A percentile compares a stretch with the other conserved stretches of the same genome.
These are phyloP conservation scores for Microctonus aethiopoides DNA, from an alignment of 2,888 invertebrate species.

Conservation along the genomic window DNA sequence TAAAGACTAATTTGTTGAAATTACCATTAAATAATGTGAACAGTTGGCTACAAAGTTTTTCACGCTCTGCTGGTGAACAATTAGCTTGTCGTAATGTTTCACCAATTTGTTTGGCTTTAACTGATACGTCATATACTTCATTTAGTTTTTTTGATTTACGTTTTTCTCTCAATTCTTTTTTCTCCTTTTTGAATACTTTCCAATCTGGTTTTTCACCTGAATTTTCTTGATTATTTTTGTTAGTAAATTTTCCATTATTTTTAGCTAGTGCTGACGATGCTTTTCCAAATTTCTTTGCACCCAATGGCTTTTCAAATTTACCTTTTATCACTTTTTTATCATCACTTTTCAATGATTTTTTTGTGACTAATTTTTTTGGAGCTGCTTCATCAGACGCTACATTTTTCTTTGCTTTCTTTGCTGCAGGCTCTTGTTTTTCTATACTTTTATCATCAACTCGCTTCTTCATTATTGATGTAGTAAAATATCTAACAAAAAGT, in stretches of 20 bases:
- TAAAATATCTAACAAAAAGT: not conserved
- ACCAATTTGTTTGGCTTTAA: conserved; percentile 72
- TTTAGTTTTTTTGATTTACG: conserved; percentile 72
- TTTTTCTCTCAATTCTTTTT: conserved; percentile 77
- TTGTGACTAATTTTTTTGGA: conserved; percentile 1
- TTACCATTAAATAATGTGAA: conserved; percentile 74
- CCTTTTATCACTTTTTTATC: not conserved
- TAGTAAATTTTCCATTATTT: conserved; percentile 5
- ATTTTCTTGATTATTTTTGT: conserved; percentile 6
- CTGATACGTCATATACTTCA: conserved; percentile 69
- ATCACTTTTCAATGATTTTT: not conserved
- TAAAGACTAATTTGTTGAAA: conserved; percentile 78
- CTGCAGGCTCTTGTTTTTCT: not conserved
- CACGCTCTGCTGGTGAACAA: conserved; percentile 71
- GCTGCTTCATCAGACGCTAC: no score
- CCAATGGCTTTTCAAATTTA: conserved; percentile 30
- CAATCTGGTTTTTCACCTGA: conserved; percentile 73
- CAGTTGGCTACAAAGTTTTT: conserved; percentile 71
- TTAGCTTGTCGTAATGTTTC: conserved; percentile 71
- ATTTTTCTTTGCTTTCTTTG: conserved; percentile 8
- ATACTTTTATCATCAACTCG: conserved; percentile 17
- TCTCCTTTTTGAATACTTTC: conserved; percentile 80
- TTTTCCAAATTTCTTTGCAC: conserved; percentile 17
- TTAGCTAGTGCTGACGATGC: conserved; percentile 14
- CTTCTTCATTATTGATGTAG: conserved; percentile 38